Evolutionary conservation across 2,888 invertebrate species (phyloP).

Genomic region (Chrysolina haemoptera): DNA sequence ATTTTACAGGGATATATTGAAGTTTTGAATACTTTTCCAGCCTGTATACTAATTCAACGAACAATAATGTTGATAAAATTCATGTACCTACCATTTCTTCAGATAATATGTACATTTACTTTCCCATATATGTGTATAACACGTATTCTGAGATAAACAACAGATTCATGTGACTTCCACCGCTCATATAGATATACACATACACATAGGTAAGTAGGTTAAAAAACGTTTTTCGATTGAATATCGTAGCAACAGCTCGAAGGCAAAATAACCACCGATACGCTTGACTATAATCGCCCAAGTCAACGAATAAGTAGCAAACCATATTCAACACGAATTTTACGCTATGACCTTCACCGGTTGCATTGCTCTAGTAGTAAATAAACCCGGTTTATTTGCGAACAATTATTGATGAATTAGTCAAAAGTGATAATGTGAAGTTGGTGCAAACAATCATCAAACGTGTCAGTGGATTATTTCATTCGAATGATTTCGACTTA

Average conservation of each 20-base stretch:
- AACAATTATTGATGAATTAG: background rate
- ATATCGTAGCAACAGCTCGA: background rate
- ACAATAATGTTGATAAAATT: background rate
- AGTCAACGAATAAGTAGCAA: background rate
- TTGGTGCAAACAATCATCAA: background rate
- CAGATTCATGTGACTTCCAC: background rate
- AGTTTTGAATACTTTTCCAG: background rate
- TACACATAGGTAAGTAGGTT: background rate
- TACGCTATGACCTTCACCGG: background rate
- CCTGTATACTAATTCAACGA: background rate
- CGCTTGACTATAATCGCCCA: background rate
- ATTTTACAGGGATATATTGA: too few species aligned
- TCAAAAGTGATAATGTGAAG: background rate
- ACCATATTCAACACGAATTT: background rate
- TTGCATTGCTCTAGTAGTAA: background rate
- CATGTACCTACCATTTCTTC: slow-evolving; percentile 1
- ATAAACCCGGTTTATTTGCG: background rate
- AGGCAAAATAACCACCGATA: background rate
- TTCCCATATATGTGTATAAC: background rate
- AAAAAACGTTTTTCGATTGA: background rate
- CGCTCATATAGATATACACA: background rate
- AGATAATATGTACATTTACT: background rate
- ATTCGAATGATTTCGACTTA: too few species aligned
- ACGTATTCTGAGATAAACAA: background rate
- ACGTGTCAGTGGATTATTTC: too few species aligned